Evolutionary conservation across 2,797 vertebrate genomes (phyloP), one percentile per base, ranked within the genome.

Genomic region (Lutra lutra): DNA sequence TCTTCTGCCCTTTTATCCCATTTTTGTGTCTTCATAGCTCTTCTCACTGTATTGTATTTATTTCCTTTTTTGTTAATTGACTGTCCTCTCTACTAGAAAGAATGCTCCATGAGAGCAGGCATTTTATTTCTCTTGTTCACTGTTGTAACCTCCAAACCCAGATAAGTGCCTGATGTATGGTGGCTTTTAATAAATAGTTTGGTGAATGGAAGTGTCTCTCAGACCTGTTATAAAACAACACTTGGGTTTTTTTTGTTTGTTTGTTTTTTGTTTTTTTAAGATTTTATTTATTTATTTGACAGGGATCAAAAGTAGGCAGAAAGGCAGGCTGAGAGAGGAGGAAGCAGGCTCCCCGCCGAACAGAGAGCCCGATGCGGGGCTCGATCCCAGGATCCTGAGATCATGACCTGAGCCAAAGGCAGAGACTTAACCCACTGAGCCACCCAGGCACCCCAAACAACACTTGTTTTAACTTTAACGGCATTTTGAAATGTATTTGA

Each of bases 401-500:
- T 51, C 48, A 51, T 51, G 48, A 51, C 48, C 48, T 17, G 15
- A 51, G 48, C 48, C 48, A 51, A 17, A 51, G 48, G 48, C 14
- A 51, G 48, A 51, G 15, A 14, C 14, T 51, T 51, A 51, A 51
- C 48, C 48, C 48, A 51, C 15, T 51, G 48, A 51, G 48, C 14
- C 48, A 51, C 48, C 15, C 48, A 51, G 48, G 48, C 15, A 5
- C 15, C 48, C 15, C 48, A 89, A 96, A 72, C 21, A 91, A 66
- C 25, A 64, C 46, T 56, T 91, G 43, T 89, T 84, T 89, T 70
- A 84, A 48, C 78, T 80, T 89, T 51, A 89, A 51, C 1, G 60
- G 27, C 48, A 48, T 91, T 96, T 89, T 89, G 85, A 86, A 95
- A 80, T 73, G 40, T 80, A 58, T 79, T 89, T 89, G 62, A 85